A percentile compares a stretch with the other conserved stretches of the same genome.
Conservation (phyloP, 2,888 invertebrate genomes). For the Drosophila paramelanica region DNA sequence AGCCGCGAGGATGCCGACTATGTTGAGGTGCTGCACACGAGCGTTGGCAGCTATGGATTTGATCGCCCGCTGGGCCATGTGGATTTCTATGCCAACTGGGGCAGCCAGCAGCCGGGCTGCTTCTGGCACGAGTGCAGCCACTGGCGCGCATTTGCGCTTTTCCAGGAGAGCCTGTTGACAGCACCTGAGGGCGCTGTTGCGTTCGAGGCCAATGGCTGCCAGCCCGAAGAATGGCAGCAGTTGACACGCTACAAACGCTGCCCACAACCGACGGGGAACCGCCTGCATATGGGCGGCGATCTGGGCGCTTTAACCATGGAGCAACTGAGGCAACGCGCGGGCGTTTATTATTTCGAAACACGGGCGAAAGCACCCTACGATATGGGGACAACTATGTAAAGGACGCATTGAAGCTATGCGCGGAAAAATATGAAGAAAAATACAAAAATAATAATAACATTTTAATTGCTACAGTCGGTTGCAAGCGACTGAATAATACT, state of each 20-base stretch:
- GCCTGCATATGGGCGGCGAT: slow-evolving; percentile 74
- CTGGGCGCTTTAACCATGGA: slow-evolving; percentile 50
- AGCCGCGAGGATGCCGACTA: slow-evolving; percentile 88
- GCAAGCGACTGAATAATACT: neutral
- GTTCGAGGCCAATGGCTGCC: slow-evolving; percentile 74
- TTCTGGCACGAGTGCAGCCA: slow-evolving; percentile 83
- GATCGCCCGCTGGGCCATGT: slow-evolving; percentile 85
- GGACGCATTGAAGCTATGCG: neutral
- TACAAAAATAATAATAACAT: neutral
- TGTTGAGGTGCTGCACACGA: slow-evolving; percentile 91
- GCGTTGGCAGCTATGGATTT: slow-evolving; percentile 85
- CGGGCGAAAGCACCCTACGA: slow-evolving; percentile 70
- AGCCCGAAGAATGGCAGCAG: slow-evolving; percentile 64
- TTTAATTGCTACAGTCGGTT: neutral
- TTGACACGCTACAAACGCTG: slow-evolving; percentile 73
- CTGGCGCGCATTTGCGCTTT: slow-evolving; percentile 81
- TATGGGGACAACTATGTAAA: slow-evolving; percentile 20
- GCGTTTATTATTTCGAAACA: slow-evolving; percentile 80
- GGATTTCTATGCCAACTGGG: slow-evolving; percentile 88
- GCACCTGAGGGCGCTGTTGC: slow-evolving; percentile 1
- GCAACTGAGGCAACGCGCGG: slow-evolving; percentile 59
- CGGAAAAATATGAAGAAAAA: slow-evolving; percentile 6
- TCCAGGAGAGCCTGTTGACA: slow-evolving; percentile 63
- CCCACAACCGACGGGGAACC: slow-evolving; percentile 44
- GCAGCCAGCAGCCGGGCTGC: slow-evolving; percentile 88